Conservation (phyloP, 2,113 vertebrate genomes). For the Elaphurus davidianus region DNA sequence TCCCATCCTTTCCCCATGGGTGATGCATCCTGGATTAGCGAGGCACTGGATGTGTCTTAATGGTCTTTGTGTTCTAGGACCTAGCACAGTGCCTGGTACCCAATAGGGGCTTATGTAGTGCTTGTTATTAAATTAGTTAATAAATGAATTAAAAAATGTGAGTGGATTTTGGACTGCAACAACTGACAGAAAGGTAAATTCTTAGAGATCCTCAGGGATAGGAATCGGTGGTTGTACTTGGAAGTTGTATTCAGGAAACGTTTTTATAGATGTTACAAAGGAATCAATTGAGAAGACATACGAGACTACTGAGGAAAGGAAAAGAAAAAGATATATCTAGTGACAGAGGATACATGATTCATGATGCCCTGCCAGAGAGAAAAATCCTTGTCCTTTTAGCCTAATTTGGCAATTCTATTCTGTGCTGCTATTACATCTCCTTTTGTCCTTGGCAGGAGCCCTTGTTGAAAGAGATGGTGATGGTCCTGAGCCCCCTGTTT, state of each 20-base stretch:
- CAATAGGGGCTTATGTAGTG: not conserved
- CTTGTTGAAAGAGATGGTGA: slow-evolving; percentile 36
- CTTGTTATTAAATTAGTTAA: not conserved
- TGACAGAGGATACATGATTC: not conserved
- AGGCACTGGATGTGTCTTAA: not conserved
- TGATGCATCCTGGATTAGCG: not conserved
- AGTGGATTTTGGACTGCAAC: not conserved
- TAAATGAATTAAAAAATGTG: not conserved
- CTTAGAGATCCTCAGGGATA: not conserved
- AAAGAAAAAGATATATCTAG: not conserved
- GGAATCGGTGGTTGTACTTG: not conserved
- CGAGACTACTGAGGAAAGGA: not conserved
- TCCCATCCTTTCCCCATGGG: not conserved
- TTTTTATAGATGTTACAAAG: not conserved
- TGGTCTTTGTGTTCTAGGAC: not conserved
- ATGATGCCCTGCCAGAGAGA: not conserved
- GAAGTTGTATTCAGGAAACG: not conserved
- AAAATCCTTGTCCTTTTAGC: not conserved
- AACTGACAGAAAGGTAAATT: not conserved
- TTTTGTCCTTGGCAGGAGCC: slow-evolving; percentile 52
- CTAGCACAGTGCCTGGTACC: not conserved
- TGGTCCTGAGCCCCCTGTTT: not conserved
- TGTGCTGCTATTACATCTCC: not conserved
- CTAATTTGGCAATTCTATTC: not conserved
- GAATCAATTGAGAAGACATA: not conserved